Evolutionary conservation across 92 coral and sea anemone species (phyloP).

Genomic region (Siderastrea siderea): DNA sequence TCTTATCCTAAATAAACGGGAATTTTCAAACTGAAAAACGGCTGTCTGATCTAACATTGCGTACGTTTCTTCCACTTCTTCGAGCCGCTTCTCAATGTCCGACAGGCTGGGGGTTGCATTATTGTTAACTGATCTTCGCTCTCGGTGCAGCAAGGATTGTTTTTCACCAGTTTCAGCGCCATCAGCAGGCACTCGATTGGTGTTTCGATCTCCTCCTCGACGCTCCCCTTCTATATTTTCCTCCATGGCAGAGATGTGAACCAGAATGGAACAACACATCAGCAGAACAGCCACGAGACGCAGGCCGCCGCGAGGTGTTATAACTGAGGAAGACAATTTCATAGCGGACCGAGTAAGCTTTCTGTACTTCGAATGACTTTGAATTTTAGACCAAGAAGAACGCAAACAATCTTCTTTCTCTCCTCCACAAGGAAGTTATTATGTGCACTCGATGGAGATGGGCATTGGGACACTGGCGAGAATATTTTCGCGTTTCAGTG

Average conservation of each 20-base stretch:
- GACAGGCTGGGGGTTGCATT: not conserved
- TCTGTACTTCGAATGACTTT: too few relatives aligned
- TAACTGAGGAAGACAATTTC: not conserved
- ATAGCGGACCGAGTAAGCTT: too few relatives aligned
- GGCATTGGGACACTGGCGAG: too few relatives aligned
- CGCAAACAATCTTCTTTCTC: too few relatives aligned
- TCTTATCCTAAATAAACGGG: too few relatives aligned
- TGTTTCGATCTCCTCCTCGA: not conserved
- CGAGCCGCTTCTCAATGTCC: not conserved
- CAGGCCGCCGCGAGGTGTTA: not conserved
- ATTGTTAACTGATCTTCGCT: not conserved
- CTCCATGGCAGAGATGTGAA: not conserved
- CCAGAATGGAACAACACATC: not conserved
- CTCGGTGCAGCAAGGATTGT: not conserved
- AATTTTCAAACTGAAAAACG: not conserved
- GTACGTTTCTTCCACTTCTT: conserved; percentile 13
- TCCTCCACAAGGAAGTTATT: too few relatives aligned
- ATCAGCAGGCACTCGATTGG: not conserved
- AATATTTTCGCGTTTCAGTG: too few relatives aligned
- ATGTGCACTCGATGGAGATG: too few relatives aligned
- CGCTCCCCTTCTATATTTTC: not conserved
- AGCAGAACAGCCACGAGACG: not conserved
- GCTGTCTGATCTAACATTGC: not conserved
- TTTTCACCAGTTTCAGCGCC: not conserved
- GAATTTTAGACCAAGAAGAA: too few relatives aligned